These are phyloP conservation scores for Panulirus ornatus DNA, from an alignment of 1,140 invertebrate species.

Conservation along the genomic window DNA sequence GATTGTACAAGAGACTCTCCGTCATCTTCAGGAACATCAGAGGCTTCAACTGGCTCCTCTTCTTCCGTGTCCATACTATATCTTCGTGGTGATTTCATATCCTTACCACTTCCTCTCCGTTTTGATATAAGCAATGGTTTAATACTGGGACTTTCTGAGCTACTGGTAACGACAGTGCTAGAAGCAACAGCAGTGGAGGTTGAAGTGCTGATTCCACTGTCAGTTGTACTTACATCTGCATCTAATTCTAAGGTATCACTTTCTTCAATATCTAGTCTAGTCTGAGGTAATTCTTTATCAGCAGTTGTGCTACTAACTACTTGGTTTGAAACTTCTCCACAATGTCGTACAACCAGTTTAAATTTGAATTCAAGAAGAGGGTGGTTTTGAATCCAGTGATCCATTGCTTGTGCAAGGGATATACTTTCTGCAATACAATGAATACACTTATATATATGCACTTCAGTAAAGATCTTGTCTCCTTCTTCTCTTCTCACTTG, in stretches of 20 bases:
- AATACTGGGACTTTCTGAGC: constrained; percentile 35
- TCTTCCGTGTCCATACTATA: constrained; percentile 49
- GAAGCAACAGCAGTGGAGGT: constrained; percentile 8
- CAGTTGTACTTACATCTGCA: constrained; percentile 7
- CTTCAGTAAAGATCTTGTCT: constrained; percentile 67
- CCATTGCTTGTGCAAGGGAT: constrained; percentile 70
- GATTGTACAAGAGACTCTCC: constrained; percentile 24
- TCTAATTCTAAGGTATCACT: background rate
- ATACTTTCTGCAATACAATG: constrained; percentile 67
- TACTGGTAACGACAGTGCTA: constrained; percentile 43
- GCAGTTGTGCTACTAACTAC: constrained; percentile 64
- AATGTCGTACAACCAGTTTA: constrained; percentile 53
- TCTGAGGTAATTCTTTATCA: constrained; percentile 50
- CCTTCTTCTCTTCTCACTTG: constrained; percentile 67
- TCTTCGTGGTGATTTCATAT: constrained; percentile 29
- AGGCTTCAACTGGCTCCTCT: constrained; percentile 25
- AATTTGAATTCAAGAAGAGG: constrained; percentile 68
- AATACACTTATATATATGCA: constrained; percentile 72
- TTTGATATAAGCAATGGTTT: constrained; percentile 19
- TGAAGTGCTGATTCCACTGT: background rate
- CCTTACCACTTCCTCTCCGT: constrained; percentile 34
- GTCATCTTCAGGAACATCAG: constrained; percentile 16
- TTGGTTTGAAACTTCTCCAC: constrained; percentile 65
- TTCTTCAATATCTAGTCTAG: background rate
- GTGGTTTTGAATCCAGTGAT: constrained; percentile 73